These are phyloP conservation scores for Eupithecia dodoneata DNA, from an alignment of 2,888 invertebrate genomes.

Conservation along the genomic window DNA sequence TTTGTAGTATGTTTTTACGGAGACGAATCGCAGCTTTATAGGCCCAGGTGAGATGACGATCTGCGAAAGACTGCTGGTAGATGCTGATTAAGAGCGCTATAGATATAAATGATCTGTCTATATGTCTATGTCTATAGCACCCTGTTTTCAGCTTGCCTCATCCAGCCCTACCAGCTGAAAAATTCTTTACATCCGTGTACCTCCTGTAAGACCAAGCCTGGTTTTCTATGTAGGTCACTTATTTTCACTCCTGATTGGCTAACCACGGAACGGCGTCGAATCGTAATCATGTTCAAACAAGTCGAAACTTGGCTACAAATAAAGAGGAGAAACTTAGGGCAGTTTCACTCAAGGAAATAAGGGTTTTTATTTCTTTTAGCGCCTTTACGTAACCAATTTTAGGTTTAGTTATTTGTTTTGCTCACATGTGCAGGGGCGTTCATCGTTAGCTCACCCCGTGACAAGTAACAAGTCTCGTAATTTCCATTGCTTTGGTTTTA, in stretches of 20 bases:
- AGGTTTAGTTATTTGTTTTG: too few relatives aligned
- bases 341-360: constrained; percentile 14
- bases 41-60: too few relatives aligned
- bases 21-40: too few relatives aligned
- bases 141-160: background rate
- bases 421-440: too few relatives aligned
- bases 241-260: constrained; percentile 46
- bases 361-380: background rate
- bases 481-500: too few relatives aligned
- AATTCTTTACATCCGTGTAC: constrained; percentile 25
- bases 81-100: too few relatives aligned
- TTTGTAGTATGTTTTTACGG: too few relatives aligned
- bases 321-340: background rate
- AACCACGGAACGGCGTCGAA: constrained; percentile 44
- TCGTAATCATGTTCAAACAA: constrained; percentile 46
- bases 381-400: background rate
- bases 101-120: too few relatives aligned
- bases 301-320: constrained; percentile 39
- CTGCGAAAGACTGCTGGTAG: too few relatives aligned
- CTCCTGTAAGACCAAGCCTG: constrained; percentile 35
- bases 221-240: constrained; percentile 46
- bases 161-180: background rate
- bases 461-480: too few relatives aligned
- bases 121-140: too few relatives aligned
- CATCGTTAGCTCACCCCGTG: too few relatives aligned